phyloP scores from a whole-genome alignment of 2,797 vertebrate species.

The Smutsia gigantea region DNA sequence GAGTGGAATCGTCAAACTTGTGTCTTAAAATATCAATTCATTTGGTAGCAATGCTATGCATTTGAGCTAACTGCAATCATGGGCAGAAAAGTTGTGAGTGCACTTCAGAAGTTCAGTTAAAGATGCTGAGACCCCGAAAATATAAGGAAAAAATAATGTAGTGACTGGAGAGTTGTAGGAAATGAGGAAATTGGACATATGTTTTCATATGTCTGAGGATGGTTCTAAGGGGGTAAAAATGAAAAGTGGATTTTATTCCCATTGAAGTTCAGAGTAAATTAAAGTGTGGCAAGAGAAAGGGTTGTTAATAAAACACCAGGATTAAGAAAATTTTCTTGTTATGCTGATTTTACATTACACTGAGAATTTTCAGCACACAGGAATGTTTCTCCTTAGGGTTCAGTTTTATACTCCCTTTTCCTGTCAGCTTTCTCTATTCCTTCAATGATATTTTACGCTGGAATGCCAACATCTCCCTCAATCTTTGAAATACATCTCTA shows the following conservation, averaged over 20 bases:
- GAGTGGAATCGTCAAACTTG: background rate
- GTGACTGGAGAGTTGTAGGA: background rate
- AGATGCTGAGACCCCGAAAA: background rate
- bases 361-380: background rate
- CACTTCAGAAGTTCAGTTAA: background rate
- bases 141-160: background rate
- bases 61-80: background rate
- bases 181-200: background rate
- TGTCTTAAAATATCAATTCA: background rate
- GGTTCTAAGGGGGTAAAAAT: background rate
- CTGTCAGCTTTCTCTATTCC: background rate
- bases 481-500: background rate
- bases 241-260: background rate
- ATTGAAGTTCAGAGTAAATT: background rate
- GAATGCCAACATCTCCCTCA: background rate
- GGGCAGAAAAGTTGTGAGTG: background rate
- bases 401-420: background rate
- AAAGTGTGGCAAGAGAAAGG: background rate
- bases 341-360: background rate
- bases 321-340: background rate
- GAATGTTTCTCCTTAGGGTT: background rate
- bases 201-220: background rate
- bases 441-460: background rate
- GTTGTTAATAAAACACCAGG: background rate
- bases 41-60: background rate